Evolutionary conservation across 2,888 invertebrate genomes (phyloP), one percentile per base, ranked within the genome.

Genomic region (Chrysolina haemoptera): DNA sequence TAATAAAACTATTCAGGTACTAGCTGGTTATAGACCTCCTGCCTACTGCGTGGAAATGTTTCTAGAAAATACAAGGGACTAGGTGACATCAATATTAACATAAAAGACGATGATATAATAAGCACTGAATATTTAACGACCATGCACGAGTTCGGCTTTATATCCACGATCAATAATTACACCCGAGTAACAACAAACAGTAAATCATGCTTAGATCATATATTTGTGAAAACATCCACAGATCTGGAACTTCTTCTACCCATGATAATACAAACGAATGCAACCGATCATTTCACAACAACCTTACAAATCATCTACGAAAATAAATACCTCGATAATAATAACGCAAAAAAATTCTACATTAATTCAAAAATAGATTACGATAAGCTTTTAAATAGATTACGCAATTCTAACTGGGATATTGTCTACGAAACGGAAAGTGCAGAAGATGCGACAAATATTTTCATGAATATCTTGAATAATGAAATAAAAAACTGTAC

Each of bases 211-310:
- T 18, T 20, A 53, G 20, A 53, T 16, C 53, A 53, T 53, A 53
- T 20, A 53, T 53, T 20, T 53, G 53, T 53, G 18, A 53, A 53
- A 53, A 16, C 62, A 22, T 62, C 18, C 20, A 22, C 27, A 62
- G 62, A 62, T 27, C 20, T 20, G 11, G 62, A 62, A 22, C 62
- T 62, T 62, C 35, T 62, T 62, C 62, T 62, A 50, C 50, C 50
- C n/a, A n/a, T 50, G 12, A 50, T 50, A 50, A 50, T 50, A 12
- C 12, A 50, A 50, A 62, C 27, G 20, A 62, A 62, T 62, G 62
- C 27, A 10, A 35, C 62, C 62, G 62, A 62, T 62, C 62, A 62
- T 62, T 62, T 27, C 55, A 55, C 62, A n/a, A 50, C 50, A 9
- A n/a, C n/a, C 16, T n/a, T 50, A 16, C 50, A 50, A 50, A 50